Conservation (phyloP, 2,888 invertebrate species). For the Adela reaumurella region DNA sequence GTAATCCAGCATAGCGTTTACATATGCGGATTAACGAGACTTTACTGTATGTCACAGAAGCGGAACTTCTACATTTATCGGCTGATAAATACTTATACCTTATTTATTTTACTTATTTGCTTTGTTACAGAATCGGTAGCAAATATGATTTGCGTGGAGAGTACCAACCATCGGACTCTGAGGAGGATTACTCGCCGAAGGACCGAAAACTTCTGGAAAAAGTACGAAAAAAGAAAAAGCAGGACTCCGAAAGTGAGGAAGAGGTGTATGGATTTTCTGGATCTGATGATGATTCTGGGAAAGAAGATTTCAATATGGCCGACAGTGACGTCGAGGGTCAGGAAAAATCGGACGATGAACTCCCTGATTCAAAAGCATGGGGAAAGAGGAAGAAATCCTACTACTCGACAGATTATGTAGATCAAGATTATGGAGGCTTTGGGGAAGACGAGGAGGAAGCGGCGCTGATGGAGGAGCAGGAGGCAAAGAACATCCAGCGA, state of each 20-base stretch:
- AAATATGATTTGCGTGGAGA: constrained; percentile 47
- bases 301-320: constrained; percentile 48
- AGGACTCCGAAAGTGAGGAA: constrained; percentile 56
- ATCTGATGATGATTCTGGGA: constrained; percentile 40
- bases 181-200: constrained; percentile 65
- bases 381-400: constrained; percentile 75
- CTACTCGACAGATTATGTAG: constrained; percentile 86
- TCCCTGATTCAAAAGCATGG: constrained; percentile 85
- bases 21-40: too few relatives aligned
- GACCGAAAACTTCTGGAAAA: constrained; percentile 62
- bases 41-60: too few relatives aligned
- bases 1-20: too few relatives aligned
- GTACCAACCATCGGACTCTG: constrained; percentile 67
- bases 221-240: constrained; percentile 49
- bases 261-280: constrained; percentile 63
- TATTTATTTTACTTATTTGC: too few relatives aligned
- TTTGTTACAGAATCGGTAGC: constrained; percentile 32
- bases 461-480: constrained; percentile 73
- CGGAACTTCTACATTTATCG: too few relatives aligned
- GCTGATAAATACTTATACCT: too few relatives aligned
- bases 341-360: constrained; percentile 62
- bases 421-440: constrained; percentile 76
- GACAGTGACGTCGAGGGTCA: constrained; percentile 77
- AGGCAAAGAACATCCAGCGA: constrained; percentile 77
- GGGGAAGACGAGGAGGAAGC: constrained; percentile 71